These are phyloP conservation scores for Luehdorfia chinensis DNA, from an alignment of 1,140 invertebrate genomes.

Conservation along the genomic window DNA sequence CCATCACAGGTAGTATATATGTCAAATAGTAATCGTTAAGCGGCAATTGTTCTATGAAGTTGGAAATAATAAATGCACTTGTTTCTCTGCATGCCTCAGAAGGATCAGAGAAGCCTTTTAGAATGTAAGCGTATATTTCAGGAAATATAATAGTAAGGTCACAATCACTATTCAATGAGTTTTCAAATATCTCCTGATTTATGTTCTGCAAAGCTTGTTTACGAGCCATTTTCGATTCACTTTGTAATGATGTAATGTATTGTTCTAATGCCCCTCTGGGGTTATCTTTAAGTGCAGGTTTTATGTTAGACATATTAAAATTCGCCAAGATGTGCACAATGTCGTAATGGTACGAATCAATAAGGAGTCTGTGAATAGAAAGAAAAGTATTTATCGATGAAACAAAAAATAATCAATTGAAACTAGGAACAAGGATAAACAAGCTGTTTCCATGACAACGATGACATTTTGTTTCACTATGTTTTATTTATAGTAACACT, in stretches of 20 bases:
- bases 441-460: too few relatives aligned
- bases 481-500: too few relatives aligned
- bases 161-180: conserved; percentile 40
- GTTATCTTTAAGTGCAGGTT: conserved; percentile 41
- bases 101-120: conserved; percentile 65
- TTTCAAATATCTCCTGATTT: conserved; percentile 62
- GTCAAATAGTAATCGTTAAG: conserved; percentile 83
- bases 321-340: too few relatives aligned
- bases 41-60: conserved; percentile 59
- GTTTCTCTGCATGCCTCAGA: conserved; percentile 63
- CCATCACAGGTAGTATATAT: conserved; percentile 86
- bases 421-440: too few relatives aligned
- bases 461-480: too few relatives aligned
- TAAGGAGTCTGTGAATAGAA: too few relatives aligned
- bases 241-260: conserved; percentile 54
- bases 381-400: too few relatives aligned
- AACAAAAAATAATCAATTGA: too few relatives aligned
- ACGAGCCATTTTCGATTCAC: conserved; percentile 59
- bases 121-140: conserved; percentile 61
- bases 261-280: conserved; percentile 46
- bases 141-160: conserved; percentile 62
- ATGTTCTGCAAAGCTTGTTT: conserved; percentile 55
- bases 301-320: conserved; percentile 39
- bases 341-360: too few relatives aligned
- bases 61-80: conserved; percentile 54